Evolutionary conservation across 2,113 vertebrate species (phyloP).

Genomic region (Uropsilus gracilis): DNA sequence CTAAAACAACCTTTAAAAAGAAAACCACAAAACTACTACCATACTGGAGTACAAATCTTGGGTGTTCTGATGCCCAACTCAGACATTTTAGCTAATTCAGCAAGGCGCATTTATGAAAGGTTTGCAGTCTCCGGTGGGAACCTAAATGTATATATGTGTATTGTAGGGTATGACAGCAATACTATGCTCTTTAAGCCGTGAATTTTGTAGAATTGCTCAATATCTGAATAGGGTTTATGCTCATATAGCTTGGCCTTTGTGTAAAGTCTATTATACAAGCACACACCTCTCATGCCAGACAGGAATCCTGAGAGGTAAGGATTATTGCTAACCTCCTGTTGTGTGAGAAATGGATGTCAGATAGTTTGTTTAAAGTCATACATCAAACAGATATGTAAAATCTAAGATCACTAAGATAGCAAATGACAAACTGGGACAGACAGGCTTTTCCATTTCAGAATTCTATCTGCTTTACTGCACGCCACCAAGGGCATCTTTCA

Average conservation of each 20-base stretch:
- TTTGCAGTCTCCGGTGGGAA: neutral
- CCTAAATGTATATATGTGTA: neutral
- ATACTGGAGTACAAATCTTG: slow-evolving; percentile 16
- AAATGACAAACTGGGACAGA: neutral
- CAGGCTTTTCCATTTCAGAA: neutral
- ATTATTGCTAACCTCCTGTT: neutral
- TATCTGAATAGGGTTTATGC: neutral
- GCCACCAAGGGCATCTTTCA: too few relatives aligned
- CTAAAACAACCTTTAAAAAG: slow-evolving; percentile 43
- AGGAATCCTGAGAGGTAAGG: neutral
- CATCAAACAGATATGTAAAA: neutral
- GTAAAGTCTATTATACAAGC: neutral
- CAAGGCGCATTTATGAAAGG: neutral
- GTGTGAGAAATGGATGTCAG: neutral
- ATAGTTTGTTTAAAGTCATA: neutral
- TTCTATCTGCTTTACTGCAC: neutral
- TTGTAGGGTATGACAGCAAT: neutral
- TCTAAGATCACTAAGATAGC: slow-evolving; percentile 23
- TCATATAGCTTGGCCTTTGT: neutral
- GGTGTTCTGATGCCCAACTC: neutral
- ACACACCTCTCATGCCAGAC: neutral
- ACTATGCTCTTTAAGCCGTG: neutral
- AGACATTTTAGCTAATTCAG: slow-evolving; percentile 41
- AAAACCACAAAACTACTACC: slow-evolving; percentile 36
- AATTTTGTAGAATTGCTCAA: slow-evolving; percentile 29